phyloP scores from a whole-genome alignment of 2,113 vertebrate species.

The Centropus unirufus region DNA sequence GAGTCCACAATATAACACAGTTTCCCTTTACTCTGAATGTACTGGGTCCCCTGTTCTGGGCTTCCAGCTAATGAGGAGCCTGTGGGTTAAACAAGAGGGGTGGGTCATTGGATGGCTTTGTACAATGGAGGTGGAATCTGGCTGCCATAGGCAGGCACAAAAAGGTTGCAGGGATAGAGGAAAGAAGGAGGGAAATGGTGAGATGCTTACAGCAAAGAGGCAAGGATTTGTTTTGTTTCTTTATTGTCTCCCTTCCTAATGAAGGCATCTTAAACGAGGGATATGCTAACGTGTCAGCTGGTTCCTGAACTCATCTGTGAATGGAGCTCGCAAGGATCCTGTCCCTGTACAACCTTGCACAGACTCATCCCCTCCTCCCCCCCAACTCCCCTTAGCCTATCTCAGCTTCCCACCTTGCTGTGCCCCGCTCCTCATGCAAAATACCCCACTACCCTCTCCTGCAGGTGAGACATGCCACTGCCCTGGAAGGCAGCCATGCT shows the following conservation, averaged over 20 bases:
- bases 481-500: accelerated
- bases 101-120: not conserved
- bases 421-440: not conserved
- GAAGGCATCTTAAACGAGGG: not conserved
- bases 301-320: not conserved
- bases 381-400: not conserved
- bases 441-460: not conserved
- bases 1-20: not conserved
- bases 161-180: not conserved
- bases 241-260: not conserved
- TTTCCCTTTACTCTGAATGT: not conserved
- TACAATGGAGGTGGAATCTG: not conserved
- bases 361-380: not conserved
- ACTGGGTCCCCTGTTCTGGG: not conserved
- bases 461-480: not conserved
- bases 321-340: not conserved
- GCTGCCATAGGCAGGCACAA: not conserved
- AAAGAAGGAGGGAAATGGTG: not conserved
- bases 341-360: not conserved
- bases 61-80: not conserved
- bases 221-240: not conserved
- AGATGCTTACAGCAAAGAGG: not conserved
- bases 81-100: not conserved
- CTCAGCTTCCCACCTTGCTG: not conserved
- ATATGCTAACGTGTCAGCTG: not conserved